A percentile compares a stretch with the other conserved stretches of the same genome.
Conservation (phyloP, 2,888 invertebrate species). For the Tachina lurida region DNA sequence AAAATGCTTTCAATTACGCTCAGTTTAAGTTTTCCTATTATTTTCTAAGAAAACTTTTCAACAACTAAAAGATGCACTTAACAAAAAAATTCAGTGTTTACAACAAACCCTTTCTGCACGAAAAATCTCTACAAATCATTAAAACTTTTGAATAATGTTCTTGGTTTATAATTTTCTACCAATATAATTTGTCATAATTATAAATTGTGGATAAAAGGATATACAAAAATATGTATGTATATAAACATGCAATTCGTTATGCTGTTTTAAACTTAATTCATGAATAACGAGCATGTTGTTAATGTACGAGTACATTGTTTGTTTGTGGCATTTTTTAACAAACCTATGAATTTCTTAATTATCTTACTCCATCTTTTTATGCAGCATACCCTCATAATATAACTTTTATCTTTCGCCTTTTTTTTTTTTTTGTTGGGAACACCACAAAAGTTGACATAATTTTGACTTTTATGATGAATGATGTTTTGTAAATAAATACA, state of each 20-base stretch:
- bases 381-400: constrained; percentile 4
- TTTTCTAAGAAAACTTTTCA: neutral
- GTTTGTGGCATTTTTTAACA: constrained; percentile 28
- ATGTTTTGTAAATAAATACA: constrained; percentile 53
- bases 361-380: constrained; percentile 46
- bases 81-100: constrained; percentile 1
- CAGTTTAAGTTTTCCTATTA: neutral
- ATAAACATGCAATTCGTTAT: neutral
- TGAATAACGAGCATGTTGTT: constrained; percentile 2
- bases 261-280: neutral
- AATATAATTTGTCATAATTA: constrained; percentile 62
- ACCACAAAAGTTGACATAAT: constrained; percentile 67
- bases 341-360: constrained; percentile 57
- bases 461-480: constrained; percentile 70
- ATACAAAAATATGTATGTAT: neutral
- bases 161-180: constrained; percentile 19
- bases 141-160: constrained; percentile 11
- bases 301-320: neutral
- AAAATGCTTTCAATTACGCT: neutral
- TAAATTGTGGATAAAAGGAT: neutral
- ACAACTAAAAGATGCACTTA: neutral
- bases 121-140: constrained; percentile 7
- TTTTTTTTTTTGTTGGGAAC: constrained; percentile 5
- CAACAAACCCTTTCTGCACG: neutral
- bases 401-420: constrained; percentile 1